Base-by-base conservation (phyloP, 2,797 vertebrate species). In the Sparidentex hasta region DNA sequence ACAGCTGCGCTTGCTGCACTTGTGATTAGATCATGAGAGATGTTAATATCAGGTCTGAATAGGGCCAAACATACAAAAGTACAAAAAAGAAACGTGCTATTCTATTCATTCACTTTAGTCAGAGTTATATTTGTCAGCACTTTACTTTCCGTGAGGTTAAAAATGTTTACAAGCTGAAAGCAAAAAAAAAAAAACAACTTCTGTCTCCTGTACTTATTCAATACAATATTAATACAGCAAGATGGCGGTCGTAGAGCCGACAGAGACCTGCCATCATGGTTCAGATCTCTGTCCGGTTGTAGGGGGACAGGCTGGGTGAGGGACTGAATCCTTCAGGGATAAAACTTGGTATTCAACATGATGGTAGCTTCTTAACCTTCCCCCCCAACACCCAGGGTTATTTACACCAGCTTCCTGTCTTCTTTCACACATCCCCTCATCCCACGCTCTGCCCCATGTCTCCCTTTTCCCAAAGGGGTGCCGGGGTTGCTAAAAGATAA, bases 401-500 rank as follows among this genome's bases (percentile, higher is more conserved):
- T 93, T 93, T 90, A 91, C 91, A 90, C 65, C 79, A 88, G 85
- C 82, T 89, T 85, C 80, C 84, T 84, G 71, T 75, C 79, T 66
- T 63, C 80, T 81, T 59, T 63, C 81, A 78, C 78, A 81, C 72
- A 71, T 78, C 73, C 84, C 69, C 68, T 74, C 66, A 74, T 78
- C 62, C 64, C 44, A 64, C n/a, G 27, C 84, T 57, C 69, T 46
- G 7, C 65, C 85, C 67, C 41, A 72, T 46, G 74, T 76, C 83
- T 83, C 78, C 57, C 47, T 72, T 72, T 80, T 82, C 72, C 87
- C 79, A 54, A 67, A 73, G 69, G 85, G 81, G 47, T 63, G 62
- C 7, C 17, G 73, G 76, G 88, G 83, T 89, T 78, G 67, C 74
- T 89, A 84, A 88, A 88, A 92, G 89, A 94, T 94, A 92, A 93